phyloP scores from a whole-genome alignment of 1,140 invertebrate genomes.

The Aphidius ervi region DNA sequence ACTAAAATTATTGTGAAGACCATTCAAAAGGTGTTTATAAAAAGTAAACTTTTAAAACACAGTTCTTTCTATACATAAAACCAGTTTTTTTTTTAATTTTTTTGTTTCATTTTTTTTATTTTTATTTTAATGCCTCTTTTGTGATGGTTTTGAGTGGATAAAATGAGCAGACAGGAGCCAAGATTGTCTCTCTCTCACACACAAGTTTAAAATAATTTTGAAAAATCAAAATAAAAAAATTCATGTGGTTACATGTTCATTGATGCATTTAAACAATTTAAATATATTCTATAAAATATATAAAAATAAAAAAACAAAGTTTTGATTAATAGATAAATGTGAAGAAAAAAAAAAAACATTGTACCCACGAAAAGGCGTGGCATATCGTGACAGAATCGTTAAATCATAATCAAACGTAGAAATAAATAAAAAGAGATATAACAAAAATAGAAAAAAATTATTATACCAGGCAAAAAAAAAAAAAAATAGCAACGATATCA shows the following conservation, averaged over 20 bases:
- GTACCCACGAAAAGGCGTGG: conserved; percentile 14
- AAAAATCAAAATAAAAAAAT: too few relatives aligned
- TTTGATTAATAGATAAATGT: not conserved
- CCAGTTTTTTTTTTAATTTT: too few relatives aligned
- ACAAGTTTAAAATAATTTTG: too few relatives aligned
- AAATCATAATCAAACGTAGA: conserved; percentile 30
- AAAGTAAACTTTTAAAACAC: too few relatives aligned
- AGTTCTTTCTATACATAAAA: too few relatives aligned
- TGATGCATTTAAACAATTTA: not conserved
- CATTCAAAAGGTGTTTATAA: too few relatives aligned
- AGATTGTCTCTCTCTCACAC: too few relatives aligned
- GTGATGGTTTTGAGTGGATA: too few relatives aligned
- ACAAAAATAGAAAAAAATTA: conserved; percentile 15
- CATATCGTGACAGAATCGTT: conserved; percentile 30
- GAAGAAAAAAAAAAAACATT: conserved; percentile 18
- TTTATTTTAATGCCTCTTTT: too few relatives aligned
- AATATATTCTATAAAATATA: conserved; percentile 10
- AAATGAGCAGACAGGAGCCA: too few relatives aligned
- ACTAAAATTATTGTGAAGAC: too few relatives aligned
- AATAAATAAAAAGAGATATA: not conserved
- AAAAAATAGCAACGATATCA: conserved; percentile 22
- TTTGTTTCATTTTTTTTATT: too few relatives aligned
- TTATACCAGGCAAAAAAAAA: conserved; percentile 10
- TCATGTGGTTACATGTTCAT: not conserved
- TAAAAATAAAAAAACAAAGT: conserved; percentile 6